phyloP scores from a whole-genome alignment of 2,113 vertebrate genomes.

The Ceyx cyanopectus region DNA sequence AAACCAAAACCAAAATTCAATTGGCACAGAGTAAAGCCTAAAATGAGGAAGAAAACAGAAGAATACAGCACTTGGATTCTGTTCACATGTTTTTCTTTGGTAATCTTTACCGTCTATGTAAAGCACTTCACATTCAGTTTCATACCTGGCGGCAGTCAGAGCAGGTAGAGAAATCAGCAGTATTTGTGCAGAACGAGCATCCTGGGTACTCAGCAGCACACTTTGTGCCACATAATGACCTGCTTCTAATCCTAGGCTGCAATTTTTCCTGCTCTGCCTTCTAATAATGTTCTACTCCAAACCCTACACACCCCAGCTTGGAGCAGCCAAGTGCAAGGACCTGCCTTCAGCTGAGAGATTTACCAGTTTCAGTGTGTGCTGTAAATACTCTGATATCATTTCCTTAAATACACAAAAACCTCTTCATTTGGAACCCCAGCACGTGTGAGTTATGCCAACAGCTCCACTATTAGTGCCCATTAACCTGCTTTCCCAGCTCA shows the following conservation, averaged over 20 bases:
- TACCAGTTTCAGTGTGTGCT: neutral
- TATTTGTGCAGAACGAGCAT: rapidly evolving
- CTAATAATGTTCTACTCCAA: neutral
- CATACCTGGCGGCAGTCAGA: neutral
- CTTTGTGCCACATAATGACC: rapidly evolving
- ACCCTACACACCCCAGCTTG: rapidly evolving
- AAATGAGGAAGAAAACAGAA: neutral
- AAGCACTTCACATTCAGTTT: neutral
- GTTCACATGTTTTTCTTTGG: neutral
- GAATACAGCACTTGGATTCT: neutral
- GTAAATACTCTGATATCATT: neutral
- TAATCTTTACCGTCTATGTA: neutral
- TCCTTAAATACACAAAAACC: neutral
- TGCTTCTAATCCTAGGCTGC: neutral
- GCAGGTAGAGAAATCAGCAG: neutral
- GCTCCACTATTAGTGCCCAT: neutral
- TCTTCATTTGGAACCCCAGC: neutral
- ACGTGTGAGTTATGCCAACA: rapidly evolving
- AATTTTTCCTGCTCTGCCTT: neutral
- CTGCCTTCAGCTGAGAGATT: neutral
- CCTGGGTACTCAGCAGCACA: rapidly evolving
- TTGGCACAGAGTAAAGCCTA: neutral
- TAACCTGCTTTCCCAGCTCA: neutral
- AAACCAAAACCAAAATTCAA: neutral
- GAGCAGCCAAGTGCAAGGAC: neutral